These are phyloP conservation scores for Taphrorychus bicolor DNA, from an alignment of 2,888 invertebrate genomes.

Conservation along the genomic window DNA sequence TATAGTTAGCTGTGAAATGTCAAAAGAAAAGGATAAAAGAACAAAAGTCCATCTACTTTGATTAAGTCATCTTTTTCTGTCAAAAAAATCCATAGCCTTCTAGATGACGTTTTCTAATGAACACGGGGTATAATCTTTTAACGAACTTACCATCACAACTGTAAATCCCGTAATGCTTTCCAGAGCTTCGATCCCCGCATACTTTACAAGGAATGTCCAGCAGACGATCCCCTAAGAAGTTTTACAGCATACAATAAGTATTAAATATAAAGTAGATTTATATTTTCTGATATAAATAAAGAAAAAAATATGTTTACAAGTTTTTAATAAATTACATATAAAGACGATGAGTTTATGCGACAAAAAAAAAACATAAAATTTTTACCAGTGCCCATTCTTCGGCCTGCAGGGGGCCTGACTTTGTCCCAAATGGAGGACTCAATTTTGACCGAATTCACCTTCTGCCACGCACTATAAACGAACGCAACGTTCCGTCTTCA, in stretches of 20 bases:
- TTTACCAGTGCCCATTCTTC: constrained; percentile 79
- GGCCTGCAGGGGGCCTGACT: constrained; percentile 67
- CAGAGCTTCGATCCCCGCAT: constrained; percentile 97
- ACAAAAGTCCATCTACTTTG: too few relatives aligned
- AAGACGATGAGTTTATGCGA: too few relatives aligned
- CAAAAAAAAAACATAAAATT: not conserved
- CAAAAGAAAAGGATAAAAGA: too few relatives aligned
- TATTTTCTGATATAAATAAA: too few relatives aligned
- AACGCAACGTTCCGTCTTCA: not conserved
- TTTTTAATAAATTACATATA: too few relatives aligned
- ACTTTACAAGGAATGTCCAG: constrained; percentile 99
- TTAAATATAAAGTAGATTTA: too few relatives aligned
- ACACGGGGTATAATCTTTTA: not conserved
- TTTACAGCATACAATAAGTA: not conserved
- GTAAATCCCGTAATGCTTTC: constrained; percentile 99
- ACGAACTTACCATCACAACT: constrained; percentile 90
- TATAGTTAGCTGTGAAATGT: too few relatives aligned
- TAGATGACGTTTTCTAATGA: too few relatives aligned
- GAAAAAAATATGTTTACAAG: too few relatives aligned
- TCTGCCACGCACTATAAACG: not conserved
- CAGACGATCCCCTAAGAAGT: constrained; percentile 85
- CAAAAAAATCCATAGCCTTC: too few relatives aligned
- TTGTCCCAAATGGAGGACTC: constrained; percentile 67
- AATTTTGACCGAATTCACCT: constrained; percentile 52
- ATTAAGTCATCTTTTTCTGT: too few relatives aligned